These are phyloP conservation scores for Cartodere bifasciata DNA, from an alignment of 2,888 invertebrate genomes.

Conservation along the genomic window DNA sequence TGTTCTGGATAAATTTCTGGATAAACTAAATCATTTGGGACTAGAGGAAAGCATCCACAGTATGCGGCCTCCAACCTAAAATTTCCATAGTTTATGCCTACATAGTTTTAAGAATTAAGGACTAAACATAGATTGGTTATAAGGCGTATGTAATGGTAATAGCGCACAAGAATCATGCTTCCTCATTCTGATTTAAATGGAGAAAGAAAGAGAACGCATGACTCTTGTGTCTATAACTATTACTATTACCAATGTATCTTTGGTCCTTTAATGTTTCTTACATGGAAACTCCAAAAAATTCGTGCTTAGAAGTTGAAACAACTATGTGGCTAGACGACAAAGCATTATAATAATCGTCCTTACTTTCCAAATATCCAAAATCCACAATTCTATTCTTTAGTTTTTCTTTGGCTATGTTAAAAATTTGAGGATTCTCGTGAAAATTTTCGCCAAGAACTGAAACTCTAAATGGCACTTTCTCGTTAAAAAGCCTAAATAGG, in stretches of 20 bases:
- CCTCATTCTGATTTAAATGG: no score
- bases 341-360: slow-evolving; percentile 44
- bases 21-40: slow-evolving; percentile 55
- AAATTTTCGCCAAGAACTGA: slow-evolving; percentile 52
- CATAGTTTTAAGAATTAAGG: no score
- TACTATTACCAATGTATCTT: no score
- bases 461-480: slow-evolving; percentile 42
- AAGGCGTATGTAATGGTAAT: no score
- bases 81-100: no score
- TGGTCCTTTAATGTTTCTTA: slow-evolving; percentile 36
- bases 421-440: slow-evolving; percentile 45
- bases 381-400: slow-evolving; percentile 38
- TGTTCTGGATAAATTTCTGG: slow-evolving; percentile 55
- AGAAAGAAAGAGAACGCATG: no score
- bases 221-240: no score
- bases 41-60: slow-evolving; percentile 56
- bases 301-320: slow-evolving; percentile 60
- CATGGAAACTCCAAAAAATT: slow-evolving; percentile 68
- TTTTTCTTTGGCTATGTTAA: slow-evolving; percentile 39
- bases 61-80: slow-evolving; percentile 55
- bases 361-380: slow-evolving; percentile 46
- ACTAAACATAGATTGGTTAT: no score
- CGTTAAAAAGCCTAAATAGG: slow-evolving; percentile 37
- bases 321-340: slow-evolving; percentile 48
- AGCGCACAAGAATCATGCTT: no score